These are phyloP conservation scores for Meloe dianella DNA, from an alignment of 2,888 invertebrate species.

Conservation along the genomic window DNA sequence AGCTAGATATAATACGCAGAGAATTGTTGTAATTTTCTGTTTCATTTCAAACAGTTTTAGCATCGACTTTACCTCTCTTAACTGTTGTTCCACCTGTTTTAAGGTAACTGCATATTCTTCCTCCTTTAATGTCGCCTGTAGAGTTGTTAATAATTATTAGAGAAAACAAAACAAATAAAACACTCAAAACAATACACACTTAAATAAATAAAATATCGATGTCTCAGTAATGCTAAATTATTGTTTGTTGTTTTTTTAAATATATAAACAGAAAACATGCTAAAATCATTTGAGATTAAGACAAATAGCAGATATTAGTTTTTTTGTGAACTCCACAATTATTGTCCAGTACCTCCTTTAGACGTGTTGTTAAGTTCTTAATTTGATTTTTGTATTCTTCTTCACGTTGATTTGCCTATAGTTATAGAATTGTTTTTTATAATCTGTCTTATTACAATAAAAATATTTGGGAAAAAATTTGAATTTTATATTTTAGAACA, in stretches of 20 bases:
- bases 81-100: constrained; percentile 85
- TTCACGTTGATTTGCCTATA: constrained; percentile 97
- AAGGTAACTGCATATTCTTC: constrained; percentile 92
- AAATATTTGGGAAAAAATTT: constrained; percentile 10
- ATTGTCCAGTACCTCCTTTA: constrained; percentile 90
- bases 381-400: constrained; percentile 99
- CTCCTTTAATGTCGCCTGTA: constrained; percentile 93
- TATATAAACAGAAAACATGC: constrained; percentile 18
- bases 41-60: constrained; percentile 4
- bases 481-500: too few relatives aligned
- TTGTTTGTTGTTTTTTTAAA: too few relatives aligned
- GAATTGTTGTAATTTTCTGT: neutral
- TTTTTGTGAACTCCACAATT: constrained; percentile 25
- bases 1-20: too few relatives aligned
- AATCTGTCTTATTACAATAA: constrained; percentile 13
- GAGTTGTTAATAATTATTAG: constrained; percentile 54
- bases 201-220: constrained; percentile 35
- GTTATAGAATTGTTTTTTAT: neutral
- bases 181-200: constrained; percentile 34
- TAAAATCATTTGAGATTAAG: constrained; percentile 20
- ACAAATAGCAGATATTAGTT: constrained; percentile 22
- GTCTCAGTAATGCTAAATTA: too few relatives aligned
- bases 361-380: constrained; percentile 97
- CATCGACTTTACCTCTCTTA: constrained; percentile 83
- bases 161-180: constrained; percentile 52